Base-by-base conservation (phyloP, 2,113 vertebrate species). In the Archocentrus centrarchus region DNA sequence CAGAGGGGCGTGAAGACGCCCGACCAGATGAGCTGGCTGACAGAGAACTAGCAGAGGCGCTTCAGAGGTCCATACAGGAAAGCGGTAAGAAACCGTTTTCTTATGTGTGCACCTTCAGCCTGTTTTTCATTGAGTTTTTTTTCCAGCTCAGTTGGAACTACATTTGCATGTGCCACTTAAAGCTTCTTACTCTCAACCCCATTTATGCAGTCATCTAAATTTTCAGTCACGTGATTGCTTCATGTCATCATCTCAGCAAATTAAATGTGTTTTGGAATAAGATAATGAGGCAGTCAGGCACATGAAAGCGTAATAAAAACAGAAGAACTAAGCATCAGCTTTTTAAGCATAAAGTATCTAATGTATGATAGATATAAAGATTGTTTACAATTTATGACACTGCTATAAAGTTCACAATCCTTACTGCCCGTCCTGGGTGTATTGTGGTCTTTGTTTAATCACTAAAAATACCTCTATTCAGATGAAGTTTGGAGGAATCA, bases 41-140 rank as follows among this genome's bases (percentile, higher is more conserved):
- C 95, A 96, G 95, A 70, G 98, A 99, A 80, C 95, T 99, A 78
- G 98, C 98, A 32, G 98, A 99, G 93, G 98, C 97, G 5, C 96
- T 99, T 92, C 97, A 99, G 90, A 97, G 98, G 79, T 99, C 98
- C 0, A 97, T 97, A 81, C 97, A 99, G 93, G 98, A 99, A 95
- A 97, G 98, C 91, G 98, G 98, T 99, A 90, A 95, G 94, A 59
- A 76, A 32, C 58, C 0, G 75, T 37, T 32, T 58, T 10, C 24
- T 4, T 10, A 57, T 61, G 14, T 79, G 64, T 86, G 84, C 86
- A 53, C 35, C 61, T 62, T 58, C 13, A 77, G 85, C 63, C 53
- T 87, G 59, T 83, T 86, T 88, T 86, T 81, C 30, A 82, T 39
- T 80, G 59, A 68, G 58, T n/a, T 77, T 84, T 87, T 87, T 64